Evolutionary conservation across 2,113 vertebrate genomes (phyloP).

Genomic region (Cygnus buccinator): DNA sequence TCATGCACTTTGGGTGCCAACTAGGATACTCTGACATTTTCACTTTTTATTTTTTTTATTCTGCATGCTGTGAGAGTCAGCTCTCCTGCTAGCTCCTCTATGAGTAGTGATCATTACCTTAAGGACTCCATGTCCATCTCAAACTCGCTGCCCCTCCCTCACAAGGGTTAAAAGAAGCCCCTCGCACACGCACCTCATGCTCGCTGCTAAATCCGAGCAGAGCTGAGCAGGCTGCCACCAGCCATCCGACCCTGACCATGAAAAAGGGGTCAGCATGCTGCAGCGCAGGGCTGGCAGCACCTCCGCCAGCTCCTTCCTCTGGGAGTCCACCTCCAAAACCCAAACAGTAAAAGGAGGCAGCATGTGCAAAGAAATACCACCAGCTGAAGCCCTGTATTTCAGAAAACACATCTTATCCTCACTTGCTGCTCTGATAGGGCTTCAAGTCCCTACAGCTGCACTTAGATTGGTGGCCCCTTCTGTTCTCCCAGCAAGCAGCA

Average conservation of each 20-base stretch:
- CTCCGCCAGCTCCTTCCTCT: neutral
- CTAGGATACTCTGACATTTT: neutral
- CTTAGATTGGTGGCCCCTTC: neutral
- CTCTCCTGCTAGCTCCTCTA: neutral
- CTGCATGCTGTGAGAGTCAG: neutral
- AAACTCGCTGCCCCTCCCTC: neutral
- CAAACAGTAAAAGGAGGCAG: neutral
- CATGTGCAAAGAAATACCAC: neutral
- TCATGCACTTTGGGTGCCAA: neutral
- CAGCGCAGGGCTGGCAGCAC: neutral
- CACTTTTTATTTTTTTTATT: neutral
- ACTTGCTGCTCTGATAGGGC: neutral
- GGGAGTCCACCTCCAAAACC: neutral
- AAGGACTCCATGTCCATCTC: neutral
- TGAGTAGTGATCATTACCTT: neutral
- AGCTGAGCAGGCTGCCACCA: neutral
- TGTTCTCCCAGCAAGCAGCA: neutral
- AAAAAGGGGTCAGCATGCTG: accelerated
- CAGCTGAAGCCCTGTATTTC: neutral
- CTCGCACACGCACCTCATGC: neutral
- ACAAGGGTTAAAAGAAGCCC: neutral
- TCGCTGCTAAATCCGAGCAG: neutral
- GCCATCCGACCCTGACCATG: accelerated
- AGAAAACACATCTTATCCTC: neutral
- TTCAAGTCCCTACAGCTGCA: neutral